Base-by-base conservation (phyloP, 2,888 invertebrate species). In the Rhabditoides inermis region DNA sequence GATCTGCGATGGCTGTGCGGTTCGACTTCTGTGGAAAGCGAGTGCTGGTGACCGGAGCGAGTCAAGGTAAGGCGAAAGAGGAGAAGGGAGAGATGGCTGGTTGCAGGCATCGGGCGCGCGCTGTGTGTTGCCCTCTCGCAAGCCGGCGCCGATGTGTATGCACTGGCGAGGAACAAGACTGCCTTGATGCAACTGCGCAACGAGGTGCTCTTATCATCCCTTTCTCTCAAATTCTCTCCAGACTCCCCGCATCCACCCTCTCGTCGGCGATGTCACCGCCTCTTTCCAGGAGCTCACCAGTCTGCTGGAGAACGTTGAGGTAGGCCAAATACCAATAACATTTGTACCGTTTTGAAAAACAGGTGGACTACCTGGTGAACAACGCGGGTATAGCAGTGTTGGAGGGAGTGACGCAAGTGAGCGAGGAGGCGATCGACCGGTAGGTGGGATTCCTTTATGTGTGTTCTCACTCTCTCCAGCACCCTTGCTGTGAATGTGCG, bases 41-140 rank as follows among this genome's bases (percentile, higher is more conserved):
- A n/a, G 54, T 64, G 35, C 50, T 66, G 7, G 63, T 66, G 15
- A 66, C 66, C 22, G 66, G 66, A 23, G 66, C 63, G 10, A 66
- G 66, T 48, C 61, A 60, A 58, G 65, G 65, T 65, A 35, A 40
- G 51, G 18, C 6, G 10, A 37, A 46, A 28, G 12, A 4, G 30
- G n/a, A 2, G 40, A 28, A 20, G 27, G 30, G 26, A 30, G 22
- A 53, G 37, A 53, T 45, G 20, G 12, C 20, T 7, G 4, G 22
- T 28, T 49, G 18, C 20, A 59, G 59, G 59, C 10, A 55, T 59
- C 25, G 56, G 60, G 22, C 49, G 56, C 35, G 60, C 54, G 15
- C 48, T 66, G 27, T 58, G 53, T n/a, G 10, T 63, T 2, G 28
- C 58, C 10, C 45, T 66, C 10, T 56, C 61, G 7, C 55, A 58